Conservation (phyloP, 2,113 vertebrate species). For the Silurus glanis region DNA sequence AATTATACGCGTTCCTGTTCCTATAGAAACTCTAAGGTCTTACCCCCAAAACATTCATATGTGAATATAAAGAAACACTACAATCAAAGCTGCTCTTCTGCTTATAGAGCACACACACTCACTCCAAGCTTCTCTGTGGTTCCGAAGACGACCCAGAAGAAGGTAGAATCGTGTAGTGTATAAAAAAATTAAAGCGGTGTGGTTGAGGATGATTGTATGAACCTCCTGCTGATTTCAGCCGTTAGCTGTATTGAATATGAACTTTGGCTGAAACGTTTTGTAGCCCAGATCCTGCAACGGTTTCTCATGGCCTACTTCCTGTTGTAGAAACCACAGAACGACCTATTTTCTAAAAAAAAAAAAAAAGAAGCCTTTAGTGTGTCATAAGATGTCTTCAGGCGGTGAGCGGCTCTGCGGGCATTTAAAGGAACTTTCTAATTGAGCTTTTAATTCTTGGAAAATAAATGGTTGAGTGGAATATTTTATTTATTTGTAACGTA, state of each 20-base stretch:
- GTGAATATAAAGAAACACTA: not conserved
- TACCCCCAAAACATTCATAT: not conserved
- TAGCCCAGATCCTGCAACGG: conserved; percentile 16
- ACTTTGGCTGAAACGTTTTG: not conserved
- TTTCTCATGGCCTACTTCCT: conserved; percentile 50
- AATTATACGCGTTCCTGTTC: not conserved
- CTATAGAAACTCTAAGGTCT: not conserved
- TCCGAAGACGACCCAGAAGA: not conserved
- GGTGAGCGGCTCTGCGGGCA: not conserved
- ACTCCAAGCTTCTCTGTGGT: not conserved
- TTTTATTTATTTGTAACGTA: not conserved
- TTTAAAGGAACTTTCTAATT: not conserved
- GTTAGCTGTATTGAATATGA: not conserved
- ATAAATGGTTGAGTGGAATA: not conserved
- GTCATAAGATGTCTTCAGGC: conserved; percentile 10
- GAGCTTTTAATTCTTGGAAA: conserved; percentile 1
- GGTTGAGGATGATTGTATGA: not conserved
- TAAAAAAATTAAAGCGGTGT: no score
- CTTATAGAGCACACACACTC: not conserved
- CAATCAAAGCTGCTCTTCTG: not conserved
- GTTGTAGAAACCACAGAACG: conserved; percentile 34
- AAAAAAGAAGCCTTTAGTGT: conserved; percentile 4
- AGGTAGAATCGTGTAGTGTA: not conserved
- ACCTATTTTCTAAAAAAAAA: conserved; percentile 34
- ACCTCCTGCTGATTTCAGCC: no score